Conservation (phyloP, 1,140 invertebrate species). For the Apocrypta bakeri region DNA sequence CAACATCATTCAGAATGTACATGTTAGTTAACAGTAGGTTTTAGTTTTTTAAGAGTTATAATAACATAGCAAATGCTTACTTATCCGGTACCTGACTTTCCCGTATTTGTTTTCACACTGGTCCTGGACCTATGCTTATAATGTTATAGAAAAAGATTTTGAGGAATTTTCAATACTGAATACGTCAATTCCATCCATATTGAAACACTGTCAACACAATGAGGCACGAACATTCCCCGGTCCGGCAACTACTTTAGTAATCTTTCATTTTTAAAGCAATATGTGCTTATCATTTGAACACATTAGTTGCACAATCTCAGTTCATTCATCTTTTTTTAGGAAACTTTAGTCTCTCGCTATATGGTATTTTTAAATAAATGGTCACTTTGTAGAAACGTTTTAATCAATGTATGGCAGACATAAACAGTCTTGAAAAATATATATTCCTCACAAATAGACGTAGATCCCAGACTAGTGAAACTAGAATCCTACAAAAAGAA, state of each 20-base stretch:
- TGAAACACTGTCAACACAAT: slow-evolving; percentile 7
- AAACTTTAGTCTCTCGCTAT: slow-evolving; percentile 23
- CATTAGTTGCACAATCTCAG: slow-evolving; percentile 42
- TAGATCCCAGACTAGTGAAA: slow-evolving; percentile 22
- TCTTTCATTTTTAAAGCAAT: slow-evolving; percentile 4
- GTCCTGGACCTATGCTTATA: slow-evolving; percentile 46
- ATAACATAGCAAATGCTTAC: slow-evolving; percentile 62
- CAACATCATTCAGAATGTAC: slow-evolving; percentile 64
- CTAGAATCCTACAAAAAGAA: slow-evolving; percentile 32
- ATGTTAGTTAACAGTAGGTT: slow-evolving; percentile 62
- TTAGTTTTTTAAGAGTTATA: slow-evolving; percentile 59
- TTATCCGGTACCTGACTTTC: slow-evolving; percentile 59
- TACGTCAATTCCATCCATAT: slow-evolving; percentile 42
- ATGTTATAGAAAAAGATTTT: slow-evolving; percentile 36
- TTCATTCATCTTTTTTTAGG: slow-evolving; percentile 15
- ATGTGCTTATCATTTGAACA: slow-evolving; percentile 37
- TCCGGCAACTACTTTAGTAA: slow-evolving; percentile 29
- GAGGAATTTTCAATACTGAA: slow-evolving; percentile 48
- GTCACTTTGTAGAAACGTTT: slow-evolving; percentile 24
- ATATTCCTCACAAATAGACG: slow-evolving; percentile 29
- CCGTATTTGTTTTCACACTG: slow-evolving; percentile 47
- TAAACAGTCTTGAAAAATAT: slow-evolving; percentile 47
- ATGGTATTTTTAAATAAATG: slow-evolving; percentile 27
- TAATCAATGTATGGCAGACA: slow-evolving; percentile 24
- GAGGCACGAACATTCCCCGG: slow-evolving; percentile 5